These are phyloP conservation scores for Drosophila melanica DNA, from an alignment of 1,140 invertebrate genomes.

Conservation along the genomic window DNA sequence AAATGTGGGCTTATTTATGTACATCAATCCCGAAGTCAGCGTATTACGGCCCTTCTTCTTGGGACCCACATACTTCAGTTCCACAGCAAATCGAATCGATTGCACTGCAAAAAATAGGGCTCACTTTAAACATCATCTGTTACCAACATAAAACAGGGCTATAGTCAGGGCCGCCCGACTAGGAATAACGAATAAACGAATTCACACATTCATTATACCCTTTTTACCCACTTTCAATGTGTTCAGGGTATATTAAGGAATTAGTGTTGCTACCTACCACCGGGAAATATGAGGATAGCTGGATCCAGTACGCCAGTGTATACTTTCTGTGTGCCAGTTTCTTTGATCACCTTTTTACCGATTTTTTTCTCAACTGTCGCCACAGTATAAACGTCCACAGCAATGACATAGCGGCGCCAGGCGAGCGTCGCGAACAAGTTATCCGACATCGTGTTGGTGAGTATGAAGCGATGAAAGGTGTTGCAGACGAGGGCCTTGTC, in stretches of 20 bases:
- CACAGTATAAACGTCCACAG: constrained; percentile 37
- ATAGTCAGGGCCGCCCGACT: too few species aligned
- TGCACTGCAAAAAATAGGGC: constrained; percentile 34
- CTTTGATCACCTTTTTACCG: not conserved
- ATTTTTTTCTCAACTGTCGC: not conserved
- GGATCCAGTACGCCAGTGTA: constrained; percentile 62
- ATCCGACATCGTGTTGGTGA: constrained; percentile 48
- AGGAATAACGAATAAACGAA: too few species aligned
- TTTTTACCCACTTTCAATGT: too few species aligned
- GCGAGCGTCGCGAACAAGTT: constrained; percentile 27
- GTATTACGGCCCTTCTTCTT: constrained; percentile 2
- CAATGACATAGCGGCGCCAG: constrained; percentile 30
- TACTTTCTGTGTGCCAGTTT: constrained; percentile 31
- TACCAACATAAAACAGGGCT: too few species aligned
- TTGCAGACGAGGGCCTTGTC: constrained; percentile 63
- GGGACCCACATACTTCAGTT: constrained; percentile 48
- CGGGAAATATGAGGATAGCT: constrained; percentile 48
- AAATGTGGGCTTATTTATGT: constrained; percentile 36
- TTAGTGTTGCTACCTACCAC: constrained; percentile 28
- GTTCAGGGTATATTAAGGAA: too few species aligned
- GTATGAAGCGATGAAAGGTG: constrained; percentile 65
- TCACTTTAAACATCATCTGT: not conserved
- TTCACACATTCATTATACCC: too few species aligned
- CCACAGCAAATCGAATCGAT: constrained; percentile 61
- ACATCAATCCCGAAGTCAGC: too few species aligned